Conservation (phyloP, 2,797 vertebrate genomes). For the Acanthiza pusilla region DNA sequence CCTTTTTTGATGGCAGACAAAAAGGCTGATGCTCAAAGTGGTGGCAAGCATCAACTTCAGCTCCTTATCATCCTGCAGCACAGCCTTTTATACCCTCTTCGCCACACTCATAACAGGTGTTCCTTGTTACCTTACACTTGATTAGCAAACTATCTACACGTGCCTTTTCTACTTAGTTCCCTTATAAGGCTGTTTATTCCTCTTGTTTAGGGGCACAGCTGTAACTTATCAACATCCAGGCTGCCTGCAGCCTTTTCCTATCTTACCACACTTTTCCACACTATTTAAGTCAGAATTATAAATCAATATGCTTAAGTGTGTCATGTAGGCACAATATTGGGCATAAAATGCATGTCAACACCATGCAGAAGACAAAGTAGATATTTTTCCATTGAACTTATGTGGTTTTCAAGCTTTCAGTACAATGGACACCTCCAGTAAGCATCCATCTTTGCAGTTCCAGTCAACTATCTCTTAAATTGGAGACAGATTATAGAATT, state of each 20-base stretch:
- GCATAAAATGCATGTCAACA: neutral
- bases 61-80: no score
- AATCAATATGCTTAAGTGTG: neutral
- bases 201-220: no score
- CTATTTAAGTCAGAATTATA: neutral
- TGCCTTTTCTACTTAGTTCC: no score
- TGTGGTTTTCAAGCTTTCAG: neutral
- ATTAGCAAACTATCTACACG: no score
- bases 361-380: neutral
- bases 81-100: no score
- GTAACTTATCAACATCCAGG: no score
- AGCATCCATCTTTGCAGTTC: neutral
- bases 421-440: neutral
- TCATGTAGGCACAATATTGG: neutral
- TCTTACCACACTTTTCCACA: neutral
- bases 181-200: no score
- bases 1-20: neutral
- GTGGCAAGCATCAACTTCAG: no score
- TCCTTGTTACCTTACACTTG: no score
- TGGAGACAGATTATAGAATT: neutral
- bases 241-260: no score
- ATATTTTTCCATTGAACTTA: neutral
- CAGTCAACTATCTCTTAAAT: neutral
- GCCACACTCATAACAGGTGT: no score
- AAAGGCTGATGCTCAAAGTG: no score